Evolutionary conservation across 2,888 invertebrate species (phyloP).

Genomic region (Standfussiana lucernea): DNA sequence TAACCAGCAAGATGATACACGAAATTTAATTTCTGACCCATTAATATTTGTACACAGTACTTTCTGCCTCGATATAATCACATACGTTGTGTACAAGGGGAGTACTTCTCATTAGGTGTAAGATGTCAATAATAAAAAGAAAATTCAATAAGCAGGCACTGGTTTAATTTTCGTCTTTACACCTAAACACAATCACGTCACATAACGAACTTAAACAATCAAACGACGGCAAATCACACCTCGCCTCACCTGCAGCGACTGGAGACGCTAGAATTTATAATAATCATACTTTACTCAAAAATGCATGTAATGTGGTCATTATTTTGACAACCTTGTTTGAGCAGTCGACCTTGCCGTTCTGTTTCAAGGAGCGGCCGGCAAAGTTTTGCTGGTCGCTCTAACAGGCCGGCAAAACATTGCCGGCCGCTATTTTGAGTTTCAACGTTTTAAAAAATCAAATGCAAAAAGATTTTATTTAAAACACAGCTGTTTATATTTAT

Average conservation of each 20-base stretch:
- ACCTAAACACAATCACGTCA: neutral
- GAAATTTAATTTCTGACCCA: constrained; percentile 42
- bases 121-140: constrained; percentile 57
- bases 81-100: constrained; percentile 43
- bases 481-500: too few relatives aligned
- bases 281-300: neutral
- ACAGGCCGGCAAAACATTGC: too few relatives aligned
- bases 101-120: constrained; percentile 59
- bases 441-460: too few relatives aligned
- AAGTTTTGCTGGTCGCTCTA: too few relatives aligned
- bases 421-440: too few relatives aligned
- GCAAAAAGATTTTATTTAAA: too few relatives aligned
- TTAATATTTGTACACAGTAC: constrained; percentile 39
- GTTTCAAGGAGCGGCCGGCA: too few relatives aligned
- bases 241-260: neutral
- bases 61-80: constrained; percentile 28
- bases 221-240: neutral
- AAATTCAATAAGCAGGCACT: constrained; percentile 24
- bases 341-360: too few relatives aligned
- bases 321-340: too few relatives aligned
- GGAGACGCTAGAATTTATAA: neutral
- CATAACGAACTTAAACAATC: neutral
- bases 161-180: constrained; percentile 32
- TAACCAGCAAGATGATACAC: constrained; percentile 34
- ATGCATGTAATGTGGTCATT: too few relatives aligned